These are phyloP conservation scores for Panthera leo DNA, from an alignment of 2,113 vertebrate species.

Conservation along the genomic window DNA sequence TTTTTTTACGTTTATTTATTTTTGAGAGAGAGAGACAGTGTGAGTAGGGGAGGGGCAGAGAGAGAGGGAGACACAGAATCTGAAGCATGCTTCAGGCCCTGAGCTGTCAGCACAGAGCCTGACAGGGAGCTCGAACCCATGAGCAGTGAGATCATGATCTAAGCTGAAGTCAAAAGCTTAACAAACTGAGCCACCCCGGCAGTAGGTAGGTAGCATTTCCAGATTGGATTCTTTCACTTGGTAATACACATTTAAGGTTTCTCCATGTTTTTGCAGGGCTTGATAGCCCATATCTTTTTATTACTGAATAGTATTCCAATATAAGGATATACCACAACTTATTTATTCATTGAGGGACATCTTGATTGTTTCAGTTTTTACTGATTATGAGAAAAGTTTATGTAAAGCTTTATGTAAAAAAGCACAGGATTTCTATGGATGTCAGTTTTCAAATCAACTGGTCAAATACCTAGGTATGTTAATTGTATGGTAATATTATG, in stretches of 20 bases:
- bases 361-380: background rate
- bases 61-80: too few species aligned
- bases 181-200: too few species aligned
- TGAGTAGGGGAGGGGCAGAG: too few species aligned
- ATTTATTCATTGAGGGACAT: background rate
- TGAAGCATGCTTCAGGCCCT: too few species aligned
- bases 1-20: too few species aligned
- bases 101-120: too few species aligned
- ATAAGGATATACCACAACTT: background rate
- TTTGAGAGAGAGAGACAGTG: too few species aligned
- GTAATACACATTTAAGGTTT: background rate
- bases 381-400: background rate
- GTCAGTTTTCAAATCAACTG: constrained; percentile 20
- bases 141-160: too few species aligned
- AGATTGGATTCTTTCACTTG: background rate
- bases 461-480: background rate
- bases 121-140: too few species aligned
- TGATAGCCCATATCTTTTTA: background rate
- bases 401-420: background rate
- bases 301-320: background rate
- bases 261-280: background rate
- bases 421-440: background rate
- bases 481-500: background rate
- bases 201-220: background rate
- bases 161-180: too few species aligned